phyloP scores from a whole-genome alignment of 2,113 vertebrate species.

The Progne subis region DNA sequence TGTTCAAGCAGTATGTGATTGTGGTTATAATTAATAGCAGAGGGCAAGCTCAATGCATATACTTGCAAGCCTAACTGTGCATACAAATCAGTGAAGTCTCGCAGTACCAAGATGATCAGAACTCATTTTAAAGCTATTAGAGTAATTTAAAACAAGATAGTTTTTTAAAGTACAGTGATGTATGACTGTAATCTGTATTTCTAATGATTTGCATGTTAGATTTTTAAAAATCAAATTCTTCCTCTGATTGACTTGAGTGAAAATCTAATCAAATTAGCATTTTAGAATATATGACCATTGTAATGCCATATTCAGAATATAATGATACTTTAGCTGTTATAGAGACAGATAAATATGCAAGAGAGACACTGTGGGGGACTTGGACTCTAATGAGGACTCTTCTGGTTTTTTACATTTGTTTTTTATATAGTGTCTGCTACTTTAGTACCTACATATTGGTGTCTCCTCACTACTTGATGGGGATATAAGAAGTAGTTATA shows the following conservation, averaged over 20 bases:
- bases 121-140: background rate
- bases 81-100: background rate
- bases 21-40: background rate
- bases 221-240: constrained; percentile 11
- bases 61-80: background rate
- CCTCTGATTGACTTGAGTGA: background rate
- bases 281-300: background rate
- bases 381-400: background rate
- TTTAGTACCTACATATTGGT: background rate
- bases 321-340: background rate
- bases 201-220: background rate
- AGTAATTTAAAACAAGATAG: background rate
- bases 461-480: background rate
- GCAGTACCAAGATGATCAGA: background rate
- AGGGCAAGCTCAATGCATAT: background rate
- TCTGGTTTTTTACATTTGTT: background rate
- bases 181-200: background rate
- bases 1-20: background rate
- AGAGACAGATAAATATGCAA: background rate
- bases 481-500: background rate
- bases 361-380: background rate
- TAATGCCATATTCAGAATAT: background rate
- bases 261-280: constrained; percentile 31
- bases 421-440: background rate
- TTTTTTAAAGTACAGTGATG: background rate